Evolutionary conservation across 2,888 invertebrate genomes (phyloP).

Genomic region (Dryobotodes eremita): DNA sequence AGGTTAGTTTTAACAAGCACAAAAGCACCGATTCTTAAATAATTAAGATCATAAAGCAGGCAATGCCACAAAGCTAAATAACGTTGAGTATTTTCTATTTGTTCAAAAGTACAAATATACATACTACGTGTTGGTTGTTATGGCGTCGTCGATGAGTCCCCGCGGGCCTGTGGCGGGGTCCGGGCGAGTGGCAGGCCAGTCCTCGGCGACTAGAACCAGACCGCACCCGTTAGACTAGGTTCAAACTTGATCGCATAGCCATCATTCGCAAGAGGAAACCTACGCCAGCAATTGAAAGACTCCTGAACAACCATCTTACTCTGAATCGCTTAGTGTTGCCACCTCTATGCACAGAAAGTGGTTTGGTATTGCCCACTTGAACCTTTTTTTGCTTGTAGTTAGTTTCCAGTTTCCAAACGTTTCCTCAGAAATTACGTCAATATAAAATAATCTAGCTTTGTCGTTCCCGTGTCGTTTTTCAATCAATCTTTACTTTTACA

Average conservation of each 20-base stretch:
- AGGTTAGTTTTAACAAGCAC: conserved; percentile 16
- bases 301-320: conserved; percentile 38
- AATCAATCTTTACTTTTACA: no score
- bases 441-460: background rate
- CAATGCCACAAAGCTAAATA: conserved; percentile 4
- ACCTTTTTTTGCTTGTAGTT: background rate
- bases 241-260: conserved; percentile 68
- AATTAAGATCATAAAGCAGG: background rate
- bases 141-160: conserved; percentile 74
- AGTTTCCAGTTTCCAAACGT: background rate
- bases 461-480: background rate
- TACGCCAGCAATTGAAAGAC: conserved; percentile 65
- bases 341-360: background rate
- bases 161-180: conserved; percentile 80
- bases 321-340: conserved; percentile 10
- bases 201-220: conserved; percentile 86
- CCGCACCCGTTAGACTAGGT: conserved; percentile 72
- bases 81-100: background rate
- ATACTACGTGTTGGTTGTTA: conserved; percentile 85
- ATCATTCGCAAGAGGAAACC: conserved; percentile 65
- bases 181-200: conserved; percentile 86
- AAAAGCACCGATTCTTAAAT: conserved; percentile 1
- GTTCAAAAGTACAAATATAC: conserved; percentile 69
- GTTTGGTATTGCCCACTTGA: background rate
- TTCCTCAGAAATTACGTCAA: background rate